Evolutionary conservation across 2,797 vertebrate genomes (phyloP).

Genomic region (Muscicapa comitata): DNA sequence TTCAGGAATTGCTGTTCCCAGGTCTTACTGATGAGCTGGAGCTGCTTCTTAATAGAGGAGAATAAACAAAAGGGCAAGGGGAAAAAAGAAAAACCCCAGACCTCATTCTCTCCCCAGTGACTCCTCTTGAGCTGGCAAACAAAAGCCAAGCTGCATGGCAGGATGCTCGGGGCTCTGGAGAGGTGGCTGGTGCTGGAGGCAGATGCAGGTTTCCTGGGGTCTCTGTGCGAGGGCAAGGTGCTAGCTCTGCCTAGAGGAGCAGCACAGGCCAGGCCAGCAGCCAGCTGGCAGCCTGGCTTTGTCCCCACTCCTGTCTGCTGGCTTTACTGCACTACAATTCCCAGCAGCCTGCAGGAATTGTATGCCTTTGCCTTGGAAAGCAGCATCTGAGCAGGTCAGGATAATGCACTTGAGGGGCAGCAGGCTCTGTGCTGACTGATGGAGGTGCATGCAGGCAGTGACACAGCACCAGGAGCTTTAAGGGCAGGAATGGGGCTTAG

Average conservation of each 20-base stretch:
- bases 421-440: fast-evolving
- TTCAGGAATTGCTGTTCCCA: not conserved
- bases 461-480: not conserved
- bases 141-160: not conserved
- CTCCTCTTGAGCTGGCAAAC: not conserved
- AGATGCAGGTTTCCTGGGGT: not conserved
- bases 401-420: not conserved
- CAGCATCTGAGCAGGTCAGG: fast-evolving
- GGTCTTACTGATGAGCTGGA: not conserved
- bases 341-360: constrained; percentile 1
- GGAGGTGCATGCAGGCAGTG: not conserved
- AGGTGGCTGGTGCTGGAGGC: fast-evolving
- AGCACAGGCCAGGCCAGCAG: fast-evolving
- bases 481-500: not conserved
- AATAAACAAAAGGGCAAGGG: not conserved
- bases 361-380: not conserved
- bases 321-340: not conserved
- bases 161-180: not conserved
- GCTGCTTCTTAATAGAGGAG: not conserved
- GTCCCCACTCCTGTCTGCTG: not conserved
- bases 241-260: not conserved
- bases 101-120: not conserved
- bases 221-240: fast-evolving
- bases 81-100: not conserved
- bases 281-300: not conserved